Base-by-base conservation (phyloP, 2,888 invertebrate genomes). In the Drosophila mayaguana region DNA sequence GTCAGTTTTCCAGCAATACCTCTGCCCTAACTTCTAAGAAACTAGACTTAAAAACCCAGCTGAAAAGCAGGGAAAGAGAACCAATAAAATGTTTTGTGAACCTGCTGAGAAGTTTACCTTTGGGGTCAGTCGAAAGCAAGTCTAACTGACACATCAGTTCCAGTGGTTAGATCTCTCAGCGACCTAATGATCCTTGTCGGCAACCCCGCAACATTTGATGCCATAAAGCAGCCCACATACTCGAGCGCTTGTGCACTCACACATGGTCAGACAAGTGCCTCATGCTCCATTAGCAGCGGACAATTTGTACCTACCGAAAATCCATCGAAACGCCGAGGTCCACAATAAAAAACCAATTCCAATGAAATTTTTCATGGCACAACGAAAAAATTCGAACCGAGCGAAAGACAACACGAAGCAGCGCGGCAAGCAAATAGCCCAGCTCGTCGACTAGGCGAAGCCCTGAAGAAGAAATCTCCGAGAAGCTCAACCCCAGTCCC, bases 301-400 rank as follows among this genome's bases (percentile, higher is more conserved):
- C 84, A 87, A 84, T 80, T 84, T 84, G 84, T 84, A 82, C 87
- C 84, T 75, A 73, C 82, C 81, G 72, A 80, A 87, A 82, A 84
- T 87, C 80, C 80, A 84, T 84, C 87, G 83, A 78, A 80, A 78
- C 63, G 56, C 63, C 54, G 66, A 63, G 54, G 70, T 66, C 74
- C 82, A 81, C 82, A 83, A 84, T 87, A 84, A 84, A 84, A 84
- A 80, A 66, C 87, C 84, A 84, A 84, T 84, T 84, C 88, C 80
- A 80, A 87, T 87, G 88, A 84, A 84, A 84, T 84, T 87, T 81
- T 87, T 80, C 87, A 87, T 78, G 75, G 72, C 63, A 73, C 80
- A 68, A 79, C 20, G 34, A 36, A 63, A 7, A 45, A 16, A 85
- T 72, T 72, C 63, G 71, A 73, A 61, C 64, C 65, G 48, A 67